These are phyloP conservation scores for Zaprionus capensis DNA, from an alignment of 1,140 invertebrate genomes.

Conservation along the genomic window DNA sequence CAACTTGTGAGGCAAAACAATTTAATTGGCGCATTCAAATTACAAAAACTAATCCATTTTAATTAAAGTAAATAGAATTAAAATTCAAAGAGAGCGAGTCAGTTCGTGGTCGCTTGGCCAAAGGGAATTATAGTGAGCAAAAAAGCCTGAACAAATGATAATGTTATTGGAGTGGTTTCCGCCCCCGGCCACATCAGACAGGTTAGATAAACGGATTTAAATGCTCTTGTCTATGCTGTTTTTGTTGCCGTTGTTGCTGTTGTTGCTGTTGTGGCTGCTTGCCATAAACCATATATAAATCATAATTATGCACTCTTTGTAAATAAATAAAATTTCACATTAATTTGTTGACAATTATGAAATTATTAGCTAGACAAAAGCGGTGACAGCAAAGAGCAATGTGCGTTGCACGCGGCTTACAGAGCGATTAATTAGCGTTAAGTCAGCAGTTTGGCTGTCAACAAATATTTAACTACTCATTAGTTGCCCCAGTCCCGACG, in stretches of 20 bases:
- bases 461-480: conserved; percentile 79
- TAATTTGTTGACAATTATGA: conserved; percentile 81
- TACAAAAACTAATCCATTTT: conserved; percentile 73
- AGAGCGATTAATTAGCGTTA: conserved; percentile 74
- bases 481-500: conserved; percentile 39
- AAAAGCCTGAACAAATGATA: conserved; percentile 57
- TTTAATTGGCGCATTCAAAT: conserved; percentile 50
- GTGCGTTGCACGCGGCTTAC: conserved; percentile 57
- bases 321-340: conserved; percentile 74
- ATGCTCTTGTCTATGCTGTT: conserved; percentile 31
- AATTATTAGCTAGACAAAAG: conserved; percentile 66
- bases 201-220: conserved; percentile 77
- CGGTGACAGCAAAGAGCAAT: conserved; percentile 30
- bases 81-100: conserved; percentile 57
- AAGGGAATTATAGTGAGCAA: conserved; percentile 52
- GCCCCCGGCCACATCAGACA: neutral
- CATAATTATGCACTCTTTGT: conserved; percentile 68
- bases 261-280: neutral
- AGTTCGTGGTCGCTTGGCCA: conserved; percentile 44
- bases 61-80: conserved; percentile 77
- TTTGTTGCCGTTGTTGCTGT: neutral
- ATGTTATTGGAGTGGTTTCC: conserved; percentile 22
- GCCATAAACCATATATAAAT: conserved; percentile 50
- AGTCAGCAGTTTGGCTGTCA: conserved; percentile 59
- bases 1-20: conserved; percentile 37